Evolutionary conservation across 2,113 vertebrate genomes (phyloP).

Genomic region (Tragelaphus imberbis): DNA sequence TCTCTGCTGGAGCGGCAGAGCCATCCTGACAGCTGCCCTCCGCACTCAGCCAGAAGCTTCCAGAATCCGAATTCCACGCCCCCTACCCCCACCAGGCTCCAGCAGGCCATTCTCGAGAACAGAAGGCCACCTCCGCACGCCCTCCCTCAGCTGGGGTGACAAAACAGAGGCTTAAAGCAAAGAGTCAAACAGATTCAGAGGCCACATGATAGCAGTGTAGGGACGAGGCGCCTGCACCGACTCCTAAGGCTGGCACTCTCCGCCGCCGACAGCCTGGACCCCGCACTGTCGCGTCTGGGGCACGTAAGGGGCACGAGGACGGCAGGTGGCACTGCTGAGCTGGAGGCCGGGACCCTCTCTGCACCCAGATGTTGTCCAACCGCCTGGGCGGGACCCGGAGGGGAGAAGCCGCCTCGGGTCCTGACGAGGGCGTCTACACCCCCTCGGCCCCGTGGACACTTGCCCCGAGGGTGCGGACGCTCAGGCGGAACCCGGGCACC

Average conservation of each 20-base stretch:
- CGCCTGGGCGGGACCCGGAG: not conserved
- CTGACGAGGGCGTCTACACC: constrained; percentile 37
- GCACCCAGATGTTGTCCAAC: constrained; percentile 69
- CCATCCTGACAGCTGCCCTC: not conserved
- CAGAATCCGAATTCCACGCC: not conserved
- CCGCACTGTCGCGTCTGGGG: not conserved
- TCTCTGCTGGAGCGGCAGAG: rapidly evolving
- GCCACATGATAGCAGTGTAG: rapidly evolving
- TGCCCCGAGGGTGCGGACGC: constrained; percentile 14
- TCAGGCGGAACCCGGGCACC: not conserved
- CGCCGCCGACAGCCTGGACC: not conserved
- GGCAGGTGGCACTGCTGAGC: constrained; percentile 55
- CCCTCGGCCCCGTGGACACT: not conserved
- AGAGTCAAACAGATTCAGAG: not conserved
- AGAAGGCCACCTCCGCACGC: rapidly evolving
- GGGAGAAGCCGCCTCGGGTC: constrained; percentile 37
- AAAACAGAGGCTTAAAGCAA: not conserved
- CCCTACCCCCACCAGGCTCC: rapidly evolving
- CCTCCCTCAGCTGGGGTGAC: not conserved
- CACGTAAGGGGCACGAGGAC: constrained; percentile 18
- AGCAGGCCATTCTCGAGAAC: rapidly evolving
- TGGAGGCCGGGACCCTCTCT: constrained; percentile 60
- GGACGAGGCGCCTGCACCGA: not conserved
- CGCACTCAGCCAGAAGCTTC: not conserved
- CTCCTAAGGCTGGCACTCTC: not conserved